Base-by-base conservation (phyloP, 2,888 invertebrate species). In the Neelides folsomi region DNA sequence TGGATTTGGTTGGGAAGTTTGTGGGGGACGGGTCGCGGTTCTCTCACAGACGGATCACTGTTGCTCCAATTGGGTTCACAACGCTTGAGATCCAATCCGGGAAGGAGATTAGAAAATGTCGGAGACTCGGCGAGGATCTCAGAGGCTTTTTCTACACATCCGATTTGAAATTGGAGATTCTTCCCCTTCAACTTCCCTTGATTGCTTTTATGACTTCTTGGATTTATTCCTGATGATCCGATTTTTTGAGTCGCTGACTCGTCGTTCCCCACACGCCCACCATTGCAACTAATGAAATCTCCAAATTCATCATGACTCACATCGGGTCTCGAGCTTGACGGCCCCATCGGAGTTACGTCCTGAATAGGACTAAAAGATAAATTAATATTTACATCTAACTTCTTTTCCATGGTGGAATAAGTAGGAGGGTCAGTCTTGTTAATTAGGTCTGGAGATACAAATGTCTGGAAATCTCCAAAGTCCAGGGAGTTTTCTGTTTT, bases 401-500 rank as follows among this genome's bases (percentile, higher is more conserved):
- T 20, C 18, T 19, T 19, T 20, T 20, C 27, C 19, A 34, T 10
- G 13, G 44, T 36, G 46, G 49, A 27, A 13, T 27, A 20, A 45
- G 18, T 37, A 27, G 1, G n/a, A n/a, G 19, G 39, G 42, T 12
- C 10, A 19, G 20, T 42, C 19, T 27, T 47, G 15, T 27, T 43
- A 10, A 15, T 38, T 10, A 2, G 20, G n/a, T 2, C 7, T 18
- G 18, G 41, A 38, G 49, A 45, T 20, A 50, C 47, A 52, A 58
- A 62, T 13, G 56, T 56, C 46, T 62, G 60, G 38, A 62, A 62
- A 47, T 64, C 64, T 47, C 64, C 64, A 52, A 64, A 64, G 53
- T 64, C 62, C 7, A 55, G 37, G 18, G 47, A 52, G 13, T 41
- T 19, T 16, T 54, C 49, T 8, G 56, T 48, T 38, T 43, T 54